A percentile compares a stretch with the other conserved stretches of the same genome.
These are phyloP conservation scores for Agonopterix subpropinquella DNA, from an alignment of 2,888 invertebrate genomes.

Conservation along the genomic window DNA sequence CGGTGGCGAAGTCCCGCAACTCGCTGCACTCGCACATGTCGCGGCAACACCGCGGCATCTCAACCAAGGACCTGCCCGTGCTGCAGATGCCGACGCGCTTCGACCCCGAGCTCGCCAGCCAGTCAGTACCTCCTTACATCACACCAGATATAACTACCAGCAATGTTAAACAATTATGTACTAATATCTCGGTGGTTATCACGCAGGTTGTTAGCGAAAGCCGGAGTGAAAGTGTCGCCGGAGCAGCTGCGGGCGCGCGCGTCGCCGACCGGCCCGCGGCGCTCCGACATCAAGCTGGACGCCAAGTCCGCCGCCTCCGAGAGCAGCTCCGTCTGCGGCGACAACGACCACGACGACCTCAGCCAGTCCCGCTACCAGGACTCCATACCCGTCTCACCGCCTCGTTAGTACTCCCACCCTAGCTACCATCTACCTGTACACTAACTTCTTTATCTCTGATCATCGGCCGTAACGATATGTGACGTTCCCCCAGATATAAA, in stretches of 20 bases:
- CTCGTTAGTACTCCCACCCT: conserved; percentile 57
- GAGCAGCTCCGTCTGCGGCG: conserved; percentile 84
- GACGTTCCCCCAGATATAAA: conserved; percentile 51
- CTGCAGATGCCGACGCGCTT: conserved; percentile 95
- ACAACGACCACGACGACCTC: conserved; percentile 89
- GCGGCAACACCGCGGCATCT: conserved; percentile 93
- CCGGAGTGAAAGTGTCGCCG: conserved; percentile 90
- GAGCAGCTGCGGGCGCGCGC: conserved; percentile 89
- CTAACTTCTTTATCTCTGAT: too few relatives aligned
- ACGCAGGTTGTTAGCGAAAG: conserved; percentile 85
- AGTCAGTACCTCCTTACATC: conserved; percentile 54
- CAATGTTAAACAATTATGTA: too few relatives aligned
- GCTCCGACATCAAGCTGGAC: conserved; percentile 86
- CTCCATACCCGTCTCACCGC: conserved; percentile 76
- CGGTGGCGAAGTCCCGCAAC: conserved; percentile 94
- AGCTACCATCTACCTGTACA: not conserved
- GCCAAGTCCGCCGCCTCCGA: conserved; percentile 85
- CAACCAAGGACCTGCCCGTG: conserved; percentile 94
- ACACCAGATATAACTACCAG: not conserved
- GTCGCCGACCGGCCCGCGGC: conserved; percentile 88
- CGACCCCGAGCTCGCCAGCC: conserved; percentile 91
- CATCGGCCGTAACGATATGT: not conserved
- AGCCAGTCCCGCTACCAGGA: conserved; percentile 79
- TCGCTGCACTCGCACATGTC: conserved; percentile 96
- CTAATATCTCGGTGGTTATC: not conserved